Evolutionary conservation across 2,888 invertebrate genomes (phyloP).

Genomic region (Drosophila seclusa): DNA sequence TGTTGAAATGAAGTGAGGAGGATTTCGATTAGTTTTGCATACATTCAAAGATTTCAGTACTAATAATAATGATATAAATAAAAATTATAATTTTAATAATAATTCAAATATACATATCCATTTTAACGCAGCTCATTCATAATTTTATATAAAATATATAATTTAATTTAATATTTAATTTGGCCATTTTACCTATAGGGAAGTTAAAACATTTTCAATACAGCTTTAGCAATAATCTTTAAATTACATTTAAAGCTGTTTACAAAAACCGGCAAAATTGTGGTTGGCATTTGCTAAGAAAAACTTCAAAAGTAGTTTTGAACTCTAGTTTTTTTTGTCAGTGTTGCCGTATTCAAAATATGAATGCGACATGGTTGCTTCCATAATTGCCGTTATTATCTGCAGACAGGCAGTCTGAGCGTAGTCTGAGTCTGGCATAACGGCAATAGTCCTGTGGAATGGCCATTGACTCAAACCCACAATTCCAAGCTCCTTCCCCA

Average conservation of each 20-base stretch:
- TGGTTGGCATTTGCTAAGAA: neutral
- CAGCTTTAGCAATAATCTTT: neutral
- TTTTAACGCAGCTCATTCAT: neutral
- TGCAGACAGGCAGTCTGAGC: constrained; percentile 60
- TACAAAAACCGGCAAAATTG: neutral
- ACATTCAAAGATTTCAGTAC: neutral
- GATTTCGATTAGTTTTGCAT: neutral
- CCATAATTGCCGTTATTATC: constrained; percentile 26
- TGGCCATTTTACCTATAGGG: neutral
- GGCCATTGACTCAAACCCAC: constrained; percentile 45
- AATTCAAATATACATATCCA: neutral
- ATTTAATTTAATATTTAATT: neutral
- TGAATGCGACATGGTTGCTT: neutral
- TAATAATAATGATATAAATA: neutral
- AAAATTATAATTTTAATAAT: neutral
- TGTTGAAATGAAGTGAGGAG: neutral
- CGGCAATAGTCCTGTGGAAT: constrained; percentile 18
- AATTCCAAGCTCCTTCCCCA: neutral
- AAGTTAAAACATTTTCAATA: neutral
- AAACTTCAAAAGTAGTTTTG: neutral
- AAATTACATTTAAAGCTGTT: neutral
- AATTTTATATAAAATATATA: neutral
- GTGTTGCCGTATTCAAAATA: neutral
- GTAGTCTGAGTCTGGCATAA: constrained; percentile 1
- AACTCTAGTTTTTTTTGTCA: neutral